Evolutionary conservation across 2,113 vertebrate species (phyloP).

Genomic region (Gambusia affinis): DNA sequence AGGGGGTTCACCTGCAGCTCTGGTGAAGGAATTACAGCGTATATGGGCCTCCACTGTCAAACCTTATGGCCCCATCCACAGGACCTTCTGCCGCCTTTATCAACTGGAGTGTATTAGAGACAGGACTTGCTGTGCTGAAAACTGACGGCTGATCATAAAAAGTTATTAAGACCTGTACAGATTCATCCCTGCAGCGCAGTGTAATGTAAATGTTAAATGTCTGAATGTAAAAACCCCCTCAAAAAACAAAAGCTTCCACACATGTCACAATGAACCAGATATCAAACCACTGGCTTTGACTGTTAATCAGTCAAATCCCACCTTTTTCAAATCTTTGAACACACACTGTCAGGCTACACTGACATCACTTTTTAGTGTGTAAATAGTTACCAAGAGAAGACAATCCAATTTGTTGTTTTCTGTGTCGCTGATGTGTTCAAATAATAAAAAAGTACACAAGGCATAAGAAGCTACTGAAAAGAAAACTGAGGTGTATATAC

Average conservation of each 20-base stretch:
- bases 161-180: neutral
- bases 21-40: neutral
- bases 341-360: neutral
- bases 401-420: no score
- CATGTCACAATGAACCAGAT: neutral
- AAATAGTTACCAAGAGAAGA: no score
- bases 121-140: slow-evolving; percentile 4
- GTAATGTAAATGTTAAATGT: neutral
- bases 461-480: neutral
- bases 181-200: neutral
- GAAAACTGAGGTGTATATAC: neutral
- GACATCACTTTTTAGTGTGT: neutral
- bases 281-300: neutral
- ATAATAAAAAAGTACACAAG: neutral
- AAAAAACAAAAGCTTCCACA: neutral
- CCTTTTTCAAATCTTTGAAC: neutral
- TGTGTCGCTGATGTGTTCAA: no score
- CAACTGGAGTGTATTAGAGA: neutral
- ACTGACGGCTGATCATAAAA: neutral
- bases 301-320: neutral
- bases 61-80: neutral
- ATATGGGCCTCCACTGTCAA: neutral
- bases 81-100: neutral
- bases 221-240: neutral
- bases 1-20: slow-evolving; percentile 4